phyloP scores from a whole-genome alignment of 92 coral and sea anemone genomes.

The Isaurus tuberculatus region DNA sequence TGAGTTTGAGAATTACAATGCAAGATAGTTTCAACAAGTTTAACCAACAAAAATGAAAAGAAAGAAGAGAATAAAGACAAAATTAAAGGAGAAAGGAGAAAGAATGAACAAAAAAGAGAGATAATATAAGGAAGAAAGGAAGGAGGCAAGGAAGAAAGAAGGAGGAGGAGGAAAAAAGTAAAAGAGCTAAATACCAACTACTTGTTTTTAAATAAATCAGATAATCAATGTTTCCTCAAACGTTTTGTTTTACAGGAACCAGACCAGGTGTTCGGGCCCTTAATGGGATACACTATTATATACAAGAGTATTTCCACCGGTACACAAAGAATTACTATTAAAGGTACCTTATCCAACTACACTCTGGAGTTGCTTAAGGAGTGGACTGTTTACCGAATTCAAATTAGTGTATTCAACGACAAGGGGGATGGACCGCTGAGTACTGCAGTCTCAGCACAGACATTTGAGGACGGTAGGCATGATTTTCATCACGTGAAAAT shows the following conservation, averaged over 20 bases:
- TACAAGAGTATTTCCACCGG: not conserved
- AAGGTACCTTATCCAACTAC: not conserved
- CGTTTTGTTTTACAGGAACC: constrained; percentile 16
- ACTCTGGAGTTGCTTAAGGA: constrained; percentile 7
- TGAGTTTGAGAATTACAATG: too few species aligned
- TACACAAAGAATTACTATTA: not conserved
- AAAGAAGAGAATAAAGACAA: not conserved
- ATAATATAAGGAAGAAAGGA: too few species aligned
- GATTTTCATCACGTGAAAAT: too few species aligned
- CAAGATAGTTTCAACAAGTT: not conserved
- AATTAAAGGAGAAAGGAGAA: too few species aligned
- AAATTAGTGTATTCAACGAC: constrained; percentile 36
- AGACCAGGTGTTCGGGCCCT: not conserved
- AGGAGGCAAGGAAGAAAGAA: too few species aligned
- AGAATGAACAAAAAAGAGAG: too few species aligned
- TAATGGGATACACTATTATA: constrained; percentile 7
- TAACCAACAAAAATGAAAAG: not conserved
- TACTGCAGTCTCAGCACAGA: constrained; percentile 1
- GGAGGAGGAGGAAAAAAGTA: too few species aligned
- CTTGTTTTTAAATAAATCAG: too few species aligned
- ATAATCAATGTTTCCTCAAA: too few species aligned
- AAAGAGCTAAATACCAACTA: too few species aligned
- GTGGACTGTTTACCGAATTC: constrained; percentile 16
- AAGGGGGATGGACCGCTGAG: constrained; percentile 31
- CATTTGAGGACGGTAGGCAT: constrained; percentile 34